Conservation (phyloP, 2,797 vertebrate genomes). For the Avahi laniger region DNA sequence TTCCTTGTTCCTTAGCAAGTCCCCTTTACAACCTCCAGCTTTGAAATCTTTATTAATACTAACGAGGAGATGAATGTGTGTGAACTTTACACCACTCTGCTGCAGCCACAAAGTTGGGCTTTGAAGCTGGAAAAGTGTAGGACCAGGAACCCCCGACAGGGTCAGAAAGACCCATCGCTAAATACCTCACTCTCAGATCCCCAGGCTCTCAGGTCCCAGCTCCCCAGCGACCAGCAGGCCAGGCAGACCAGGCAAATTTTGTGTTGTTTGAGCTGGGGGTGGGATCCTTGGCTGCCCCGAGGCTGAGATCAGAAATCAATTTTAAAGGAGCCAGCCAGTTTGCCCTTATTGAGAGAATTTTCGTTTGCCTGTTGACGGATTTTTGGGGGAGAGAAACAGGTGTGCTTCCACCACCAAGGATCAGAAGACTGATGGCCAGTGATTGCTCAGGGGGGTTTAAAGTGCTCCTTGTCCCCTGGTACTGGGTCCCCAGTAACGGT, state of each 20-base stretch:
- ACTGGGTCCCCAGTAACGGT: neutral
- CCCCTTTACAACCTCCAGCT: neutral
- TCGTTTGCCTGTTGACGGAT: constrained; percentile 34
- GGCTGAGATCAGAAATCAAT: neutral
- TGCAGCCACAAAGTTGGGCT: neutral
- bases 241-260: accelerated
- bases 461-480: neutral
- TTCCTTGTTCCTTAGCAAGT: neutral
- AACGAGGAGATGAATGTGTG: neutral
- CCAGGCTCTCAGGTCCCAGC: neutral
- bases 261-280: neutral
- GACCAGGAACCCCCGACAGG: neutral
- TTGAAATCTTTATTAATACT: constrained; percentile 42
- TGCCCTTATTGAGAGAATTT: constrained; percentile 37
- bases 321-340: constrained; percentile 17
- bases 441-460: neutral
- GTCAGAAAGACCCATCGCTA: neutral
- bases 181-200: accelerated
- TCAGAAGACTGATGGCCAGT: neutral
- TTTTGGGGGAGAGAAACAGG: neutral
- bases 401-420: neutral
- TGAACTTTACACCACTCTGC: neutral
- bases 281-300: neutral
- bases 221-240: neutral
- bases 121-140: neutral